Evolutionary conservation across 2,113 vertebrate species (phyloP).

Genomic region (Saguinus imperator): DNA sequence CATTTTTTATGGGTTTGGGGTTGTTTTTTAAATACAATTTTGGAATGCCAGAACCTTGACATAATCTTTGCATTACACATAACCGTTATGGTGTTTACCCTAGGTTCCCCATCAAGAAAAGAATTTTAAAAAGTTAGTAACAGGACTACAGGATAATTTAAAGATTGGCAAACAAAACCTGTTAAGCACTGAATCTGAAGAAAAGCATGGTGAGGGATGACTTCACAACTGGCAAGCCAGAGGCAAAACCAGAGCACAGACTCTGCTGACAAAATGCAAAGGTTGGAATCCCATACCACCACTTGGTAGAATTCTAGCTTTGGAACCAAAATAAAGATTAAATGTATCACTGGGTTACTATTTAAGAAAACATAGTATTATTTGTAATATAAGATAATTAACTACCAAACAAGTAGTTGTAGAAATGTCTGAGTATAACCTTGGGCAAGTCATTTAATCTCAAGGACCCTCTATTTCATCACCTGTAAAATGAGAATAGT

Average conservation of each 20-base stretch:
- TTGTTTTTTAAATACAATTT: slow-evolving; percentile 41
- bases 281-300: neutral
- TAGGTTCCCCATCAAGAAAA: neutral
- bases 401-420: neutral
- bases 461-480: neutral
- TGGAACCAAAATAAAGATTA: neutral
- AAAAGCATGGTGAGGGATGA: neutral
- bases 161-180: slow-evolving; percentile 1
- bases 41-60: neutral
- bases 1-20: neutral
- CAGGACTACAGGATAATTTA: neutral
- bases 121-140: neutral
- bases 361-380: neutral
- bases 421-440: slow-evolving; percentile 4
- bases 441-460: neutral
- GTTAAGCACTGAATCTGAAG: neutral
- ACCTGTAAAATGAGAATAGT: neutral
- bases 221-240: neutral
- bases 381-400: neutral
- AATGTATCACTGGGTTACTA: neutral
- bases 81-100: neutral
- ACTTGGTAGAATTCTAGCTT: neutral
- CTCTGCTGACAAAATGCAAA: neutral
- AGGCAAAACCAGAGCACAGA: neutral
- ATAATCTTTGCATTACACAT: neutral